A percentile compares a stretch with the other conserved stretches of the same genome.
Evolutionary conservation across 2,888 invertebrate genomes (phyloP).

Genomic region (Anarsia innoxiella): DNA sequence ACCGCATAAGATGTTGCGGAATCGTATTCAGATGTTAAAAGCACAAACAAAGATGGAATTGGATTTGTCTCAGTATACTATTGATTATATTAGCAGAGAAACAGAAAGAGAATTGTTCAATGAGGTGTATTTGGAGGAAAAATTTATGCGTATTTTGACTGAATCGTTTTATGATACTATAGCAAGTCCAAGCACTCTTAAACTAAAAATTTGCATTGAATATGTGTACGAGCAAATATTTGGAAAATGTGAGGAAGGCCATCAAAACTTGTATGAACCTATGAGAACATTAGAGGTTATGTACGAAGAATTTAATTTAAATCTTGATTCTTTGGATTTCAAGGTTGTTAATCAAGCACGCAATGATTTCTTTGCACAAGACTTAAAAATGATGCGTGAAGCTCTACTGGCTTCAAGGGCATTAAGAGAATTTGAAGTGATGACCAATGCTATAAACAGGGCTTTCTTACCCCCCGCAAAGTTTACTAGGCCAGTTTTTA

Average conservation of each 20-base stretch:
- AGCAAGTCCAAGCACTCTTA: conserved; percentile 53
- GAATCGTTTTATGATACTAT: conserved; percentile 57
- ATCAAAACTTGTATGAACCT: conserved; percentile 55
- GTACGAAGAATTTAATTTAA: conserved; percentile 64
- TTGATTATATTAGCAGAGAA: conserved; percentile 47
- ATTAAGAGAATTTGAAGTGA: conserved; percentile 54
- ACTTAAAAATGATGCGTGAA: conserved; percentile 59
- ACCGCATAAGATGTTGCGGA: conserved; percentile 43
- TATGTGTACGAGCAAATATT: conserved; percentile 65
- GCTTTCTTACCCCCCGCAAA: conserved; percentile 55
- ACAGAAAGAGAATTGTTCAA: conserved; percentile 52
- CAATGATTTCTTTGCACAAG: conserved; percentile 58
- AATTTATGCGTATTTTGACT: conserved; percentile 59
- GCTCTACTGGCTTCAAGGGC: conserved; percentile 59
- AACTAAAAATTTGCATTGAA: conserved; percentile 64
- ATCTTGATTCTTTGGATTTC: conserved; percentile 58
- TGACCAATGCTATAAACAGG: conserved; percentile 65
- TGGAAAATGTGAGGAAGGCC: conserved; percentile 67
- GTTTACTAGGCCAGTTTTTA: conserved; percentile 43
- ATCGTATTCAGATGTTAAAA: conserved; percentile 51
- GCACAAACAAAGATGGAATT: conserved; percentile 47
- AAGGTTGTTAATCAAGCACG: conserved; percentile 58
- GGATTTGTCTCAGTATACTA: conserved; percentile 64
- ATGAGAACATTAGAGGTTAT: conserved; percentile 65
- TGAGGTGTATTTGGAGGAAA: conserved; percentile 51